Conservation (phyloP, 1,140 invertebrate genomes). For the Cyrtorhinus lividipennis region DNA sequence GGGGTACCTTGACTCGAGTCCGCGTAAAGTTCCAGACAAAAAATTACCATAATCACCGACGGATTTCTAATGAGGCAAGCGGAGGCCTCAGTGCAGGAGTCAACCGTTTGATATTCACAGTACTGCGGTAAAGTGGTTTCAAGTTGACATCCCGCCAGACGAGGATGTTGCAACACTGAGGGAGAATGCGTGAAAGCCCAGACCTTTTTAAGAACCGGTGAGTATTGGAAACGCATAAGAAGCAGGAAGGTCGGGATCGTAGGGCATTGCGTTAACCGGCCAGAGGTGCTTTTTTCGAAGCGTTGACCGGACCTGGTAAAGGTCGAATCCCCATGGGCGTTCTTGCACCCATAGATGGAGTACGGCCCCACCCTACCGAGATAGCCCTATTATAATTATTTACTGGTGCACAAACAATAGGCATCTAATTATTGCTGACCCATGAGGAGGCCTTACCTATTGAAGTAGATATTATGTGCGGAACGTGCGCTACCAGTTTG, state of each 20-base stretch:
- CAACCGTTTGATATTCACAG: not conserved
- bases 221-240: not conserved
- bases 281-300: not conserved
- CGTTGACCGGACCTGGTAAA: not conserved
- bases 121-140: not conserved
- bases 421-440: not conserved
- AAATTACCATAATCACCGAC: not conserved
- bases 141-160: not conserved
- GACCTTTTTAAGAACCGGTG: not conserved
- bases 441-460: too few species aligned
- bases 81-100: not conserved
- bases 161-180: not conserved
- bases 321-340: not conserved
- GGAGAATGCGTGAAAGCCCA: not conserved
- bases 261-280: too few species aligned
- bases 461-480: too few species aligned
- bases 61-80: not conserved
- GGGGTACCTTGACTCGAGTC: not conserved
- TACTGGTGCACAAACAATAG: not conserved
- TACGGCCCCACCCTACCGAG: not conserved
- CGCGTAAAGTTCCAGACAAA: not conserved
- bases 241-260: too few species aligned
- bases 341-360: not conserved
- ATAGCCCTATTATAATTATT: not conserved
- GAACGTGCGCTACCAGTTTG: too few species aligned